Evolutionary conservation across 2,888 invertebrate genomes (phyloP).

Genomic region (Thecophora atra): DNA sequence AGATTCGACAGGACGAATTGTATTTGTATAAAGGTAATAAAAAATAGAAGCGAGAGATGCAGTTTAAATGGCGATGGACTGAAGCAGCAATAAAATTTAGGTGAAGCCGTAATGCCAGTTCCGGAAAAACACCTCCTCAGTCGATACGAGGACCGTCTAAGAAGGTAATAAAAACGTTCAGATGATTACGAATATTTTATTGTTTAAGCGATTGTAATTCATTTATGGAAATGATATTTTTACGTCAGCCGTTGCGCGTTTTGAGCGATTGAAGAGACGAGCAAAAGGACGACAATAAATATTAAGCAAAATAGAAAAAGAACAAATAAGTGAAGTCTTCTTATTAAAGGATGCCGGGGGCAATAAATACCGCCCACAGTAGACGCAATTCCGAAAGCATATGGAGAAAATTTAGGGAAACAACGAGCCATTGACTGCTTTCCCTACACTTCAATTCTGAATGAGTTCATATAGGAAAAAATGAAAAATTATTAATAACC

Average conservation of each 20-base stretch:
- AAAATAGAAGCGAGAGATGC: neutral
- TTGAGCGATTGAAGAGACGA: no score
- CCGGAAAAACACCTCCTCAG: neutral
- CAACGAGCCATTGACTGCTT: no score
- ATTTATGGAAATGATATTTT: constrained; percentile 26
- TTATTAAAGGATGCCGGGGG: no score
- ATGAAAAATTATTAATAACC: neutral
- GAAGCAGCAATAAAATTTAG: neutral
- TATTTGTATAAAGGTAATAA: constrained; percentile 8
- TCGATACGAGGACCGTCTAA: neutral
- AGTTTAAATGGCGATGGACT: constrained; percentile 2
- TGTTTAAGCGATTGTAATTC: constrained; percentile 20
- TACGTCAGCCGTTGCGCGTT: neutral
- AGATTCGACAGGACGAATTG: neutral
- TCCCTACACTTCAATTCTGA: neutral
- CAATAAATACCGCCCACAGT: no score
- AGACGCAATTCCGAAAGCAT: no score
- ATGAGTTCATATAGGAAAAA: neutral
- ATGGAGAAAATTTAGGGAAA: no score
- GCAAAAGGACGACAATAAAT: no score
- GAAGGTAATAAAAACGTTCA: constrained; percentile 18
- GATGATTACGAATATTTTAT: constrained; percentile 24
- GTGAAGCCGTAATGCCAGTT: neutral
- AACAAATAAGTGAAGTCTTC: no score
- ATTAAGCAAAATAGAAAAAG: no score